A percentile compares a stretch with the other conserved stretches of the same genome.
Conservation (phyloP, 2,113 vertebrate genomes). For the Onychostruthus taczanowskii region DNA sequence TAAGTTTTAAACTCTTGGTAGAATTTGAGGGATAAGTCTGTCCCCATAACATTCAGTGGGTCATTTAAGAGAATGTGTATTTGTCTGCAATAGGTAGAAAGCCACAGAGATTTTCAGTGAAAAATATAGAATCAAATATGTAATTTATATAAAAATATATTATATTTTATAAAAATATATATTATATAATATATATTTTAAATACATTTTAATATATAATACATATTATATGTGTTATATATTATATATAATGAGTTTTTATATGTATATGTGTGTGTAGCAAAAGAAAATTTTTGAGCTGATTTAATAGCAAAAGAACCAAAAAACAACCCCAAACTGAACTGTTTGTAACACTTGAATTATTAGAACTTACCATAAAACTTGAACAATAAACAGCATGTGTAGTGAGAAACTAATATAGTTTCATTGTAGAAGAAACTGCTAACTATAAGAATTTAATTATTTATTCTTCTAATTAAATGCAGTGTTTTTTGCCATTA, state of each 20-base stretch:
- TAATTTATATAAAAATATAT: too few relatives aligned
- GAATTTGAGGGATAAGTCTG: neutral
- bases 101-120: neutral
- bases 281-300: neutral
- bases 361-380: neutral
- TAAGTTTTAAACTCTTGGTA: neutral
- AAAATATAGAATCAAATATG: neutral
- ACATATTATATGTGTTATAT: too few relatives aligned
- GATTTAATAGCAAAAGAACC: neutral
- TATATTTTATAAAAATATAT: too few relatives aligned
- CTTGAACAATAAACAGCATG: neutral
- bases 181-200: too few relatives aligned
- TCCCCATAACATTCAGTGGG: neutral
- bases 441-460: conserved; percentile 4
- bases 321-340: neutral
- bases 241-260: too few relatives aligned
- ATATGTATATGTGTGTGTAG: too few relatives aligned
- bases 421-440: conserved; percentile 12
- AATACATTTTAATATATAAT: neutral
- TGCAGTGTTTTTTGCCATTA: neutral
- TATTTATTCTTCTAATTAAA: conserved; percentile 53
- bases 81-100: neutral
- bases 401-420: neutral
- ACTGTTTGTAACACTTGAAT: neutral
- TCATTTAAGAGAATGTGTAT: neutral